Evolutionary conservation across 2,888 invertebrate genomes (phyloP).

Genomic region (Archips xylosteana): DNA sequence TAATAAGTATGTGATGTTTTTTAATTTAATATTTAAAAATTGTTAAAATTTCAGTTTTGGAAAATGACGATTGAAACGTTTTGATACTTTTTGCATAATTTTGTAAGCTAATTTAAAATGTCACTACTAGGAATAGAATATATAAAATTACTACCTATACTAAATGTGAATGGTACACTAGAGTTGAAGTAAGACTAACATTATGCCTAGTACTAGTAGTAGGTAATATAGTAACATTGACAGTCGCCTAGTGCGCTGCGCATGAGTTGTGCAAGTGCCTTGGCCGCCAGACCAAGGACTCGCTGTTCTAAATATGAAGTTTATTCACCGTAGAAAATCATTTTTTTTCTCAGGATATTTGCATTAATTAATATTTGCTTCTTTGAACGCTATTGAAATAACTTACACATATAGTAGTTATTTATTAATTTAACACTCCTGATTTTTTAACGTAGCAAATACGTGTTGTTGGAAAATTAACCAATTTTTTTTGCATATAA

Average conservation of each 20-base stretch:
- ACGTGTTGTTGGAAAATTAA: too few relatives aligned
- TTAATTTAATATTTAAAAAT: not conserved
- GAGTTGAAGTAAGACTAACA: not conserved
- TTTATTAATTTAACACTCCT: too few relatives aligned
- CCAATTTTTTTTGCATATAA: too few relatives aligned
- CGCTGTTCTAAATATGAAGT: conserved; percentile 6
- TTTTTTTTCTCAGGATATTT: too few relatives aligned
- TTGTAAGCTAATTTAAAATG: not conserved
- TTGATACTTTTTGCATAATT: not conserved
- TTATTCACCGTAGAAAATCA: too few relatives aligned
- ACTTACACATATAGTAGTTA: too few relatives aligned
- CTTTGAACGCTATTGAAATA: too few relatives aligned
- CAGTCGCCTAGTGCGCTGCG: conserved; percentile 54
- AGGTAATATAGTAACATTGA: conserved; percentile 77
- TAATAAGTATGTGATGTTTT: too few relatives aligned
- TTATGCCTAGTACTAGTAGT: not conserved
- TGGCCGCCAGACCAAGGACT: conserved; percentile 36
- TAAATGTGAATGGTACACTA: not conserved
- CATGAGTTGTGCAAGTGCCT: conserved; percentile 39
- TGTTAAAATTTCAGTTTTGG: not conserved
- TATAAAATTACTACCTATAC: not conserved
- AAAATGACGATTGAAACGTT: not conserved
- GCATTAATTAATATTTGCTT: too few relatives aligned
- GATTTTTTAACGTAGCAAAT: too few relatives aligned
- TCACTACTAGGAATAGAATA: not conserved